phyloP scores from a whole-genome alignment of 1,140 invertebrate genomes.

The Euwallacea similis region DNA sequence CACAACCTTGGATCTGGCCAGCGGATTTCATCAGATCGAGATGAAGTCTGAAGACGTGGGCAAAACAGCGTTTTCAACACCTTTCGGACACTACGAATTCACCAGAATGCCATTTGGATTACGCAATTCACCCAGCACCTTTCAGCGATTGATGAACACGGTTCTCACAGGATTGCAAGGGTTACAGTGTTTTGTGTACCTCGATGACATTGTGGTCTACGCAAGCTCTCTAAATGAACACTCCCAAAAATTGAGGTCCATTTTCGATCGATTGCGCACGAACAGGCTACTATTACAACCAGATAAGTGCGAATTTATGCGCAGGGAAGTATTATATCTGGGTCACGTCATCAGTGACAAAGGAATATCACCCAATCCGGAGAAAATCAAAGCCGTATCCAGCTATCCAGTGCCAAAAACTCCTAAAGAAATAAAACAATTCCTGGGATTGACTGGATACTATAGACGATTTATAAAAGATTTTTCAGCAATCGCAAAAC shows the following conservation, averaged over 20 bases:
- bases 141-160: conserved; percentile 51
- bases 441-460: conserved; percentile 53
- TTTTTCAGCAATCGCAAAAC: conserved; percentile 36
- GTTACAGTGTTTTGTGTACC: conserved; percentile 46
- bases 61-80: conserved; percentile 57
- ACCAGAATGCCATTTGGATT: conserved; percentile 51
- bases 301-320: conserved; percentile 54
- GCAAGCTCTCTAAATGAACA: conserved; percentile 46
- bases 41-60: conserved; percentile 49
- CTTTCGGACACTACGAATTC: conserved; percentile 48
- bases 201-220: conserved; percentile 55
- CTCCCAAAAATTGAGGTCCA: conserved; percentile 21
- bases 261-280: conserved; percentile 27
- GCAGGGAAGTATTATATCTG: conserved; percentile 47
- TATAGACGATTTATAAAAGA: conserved; percentile 39
- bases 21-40: conserved; percentile 58
- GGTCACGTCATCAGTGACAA: conserved; percentile 48
- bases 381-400: conserved; percentile 51
- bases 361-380: conserved; percentile 54
- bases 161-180: conserved; percentile 50
- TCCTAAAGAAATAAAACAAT: conserved; percentile 48
- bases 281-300: conserved; percentile 33
- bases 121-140: conserved; percentile 48
- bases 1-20: conserved; percentile 56
- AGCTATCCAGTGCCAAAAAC: conserved; percentile 52